Base-by-base conservation (phyloP, 2,888 invertebrate genomes). In the Pediacus dermestoides region DNA sequence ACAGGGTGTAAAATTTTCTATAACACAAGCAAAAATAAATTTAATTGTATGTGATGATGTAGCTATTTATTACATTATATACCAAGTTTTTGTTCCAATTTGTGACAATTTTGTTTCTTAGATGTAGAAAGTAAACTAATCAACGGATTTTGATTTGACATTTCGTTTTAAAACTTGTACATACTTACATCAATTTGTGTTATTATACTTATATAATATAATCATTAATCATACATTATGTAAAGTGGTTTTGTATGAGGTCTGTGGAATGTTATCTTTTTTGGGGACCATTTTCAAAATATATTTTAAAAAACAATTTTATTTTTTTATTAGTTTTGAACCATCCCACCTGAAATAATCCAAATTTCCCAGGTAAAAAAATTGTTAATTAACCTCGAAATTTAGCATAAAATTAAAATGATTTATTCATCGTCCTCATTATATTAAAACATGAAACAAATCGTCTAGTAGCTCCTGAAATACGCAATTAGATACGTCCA, bases 241-340 rank as follows among this genome's bases (percentile, higher is more conserved):
- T 57, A 48, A 38, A 54, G n/a, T 52, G 44, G 39, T 51, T 55
- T 51, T 50, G 44, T 52, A 52, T 13, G 50, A 52, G 55, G 57
- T 56, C 52, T 53, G 53, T 58, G 60, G 61, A 61, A 51, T 60
- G 60, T 61, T 59, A 59, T 58, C 55, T 57, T 54, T 57, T 54
- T 51, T 53, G 58, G 61, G 61, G 61, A 61, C 61, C 61, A 61
- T 60, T 61, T 54, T 56, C 43, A 52, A 50, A 57, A 58, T 57
- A 58, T 53, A 58, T 55, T 53, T 53, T 53, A 45, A 49, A 55
- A 53, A 40, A 16, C 3, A 23, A 16, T 36, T n/a, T 14, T 9
- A 26, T 15, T 30, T 23, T 33, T 18, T 16, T 31, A 14, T 34
- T 25, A 11, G 16, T 34, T 23, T 23, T 23, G n/a, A n/a, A n/a